Evolutionary conservation across 2,888 invertebrate genomes (phyloP).

Genomic region (Theodoxus fluviatilis): DNA sequence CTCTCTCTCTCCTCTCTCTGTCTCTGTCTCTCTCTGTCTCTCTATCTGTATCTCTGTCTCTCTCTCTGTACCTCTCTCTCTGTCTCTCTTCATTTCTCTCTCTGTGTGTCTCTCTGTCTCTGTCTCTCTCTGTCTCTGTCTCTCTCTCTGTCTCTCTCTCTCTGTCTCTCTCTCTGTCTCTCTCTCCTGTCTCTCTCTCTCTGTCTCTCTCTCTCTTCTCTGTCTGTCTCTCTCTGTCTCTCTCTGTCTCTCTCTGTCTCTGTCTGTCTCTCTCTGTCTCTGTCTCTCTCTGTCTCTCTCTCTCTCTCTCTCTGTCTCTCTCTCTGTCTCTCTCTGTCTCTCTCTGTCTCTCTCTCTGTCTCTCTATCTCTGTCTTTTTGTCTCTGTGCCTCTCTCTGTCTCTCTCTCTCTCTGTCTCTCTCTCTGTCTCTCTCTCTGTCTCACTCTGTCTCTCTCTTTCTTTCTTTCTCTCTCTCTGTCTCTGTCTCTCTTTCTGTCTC

Average conservation of each 20-base stretch:
- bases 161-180: not conserved
- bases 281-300: not conserved
- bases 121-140: not conserved
- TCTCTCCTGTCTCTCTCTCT: conserved; percentile 15
- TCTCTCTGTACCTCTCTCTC: conserved; percentile 11
- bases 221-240: conserved; percentile 3
- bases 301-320: too few relatives aligned
- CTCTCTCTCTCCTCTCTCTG: not conserved
- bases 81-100: not conserved
- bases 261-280: conserved; percentile 11
- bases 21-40: conserved; percentile 12
- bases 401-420: too few relatives aligned
- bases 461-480: too few relatives aligned
- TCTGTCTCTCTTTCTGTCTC: too few relatives aligned
- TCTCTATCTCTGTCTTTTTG: too few relatives aligned
- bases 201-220: not conserved
- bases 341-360: too few relatives aligned
- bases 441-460: too few relatives aligned
- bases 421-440: too few relatives aligned
- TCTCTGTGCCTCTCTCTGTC: too few relatives aligned
- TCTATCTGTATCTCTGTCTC: conserved; percentile 21
- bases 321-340: too few relatives aligned
- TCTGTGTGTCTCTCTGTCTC: not conserved
- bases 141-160: not conserved
- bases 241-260: not conserved